phyloP scores from a whole-genome alignment of 2,888 invertebrate genomes.

The Lepidochrysops patricia region DNA sequence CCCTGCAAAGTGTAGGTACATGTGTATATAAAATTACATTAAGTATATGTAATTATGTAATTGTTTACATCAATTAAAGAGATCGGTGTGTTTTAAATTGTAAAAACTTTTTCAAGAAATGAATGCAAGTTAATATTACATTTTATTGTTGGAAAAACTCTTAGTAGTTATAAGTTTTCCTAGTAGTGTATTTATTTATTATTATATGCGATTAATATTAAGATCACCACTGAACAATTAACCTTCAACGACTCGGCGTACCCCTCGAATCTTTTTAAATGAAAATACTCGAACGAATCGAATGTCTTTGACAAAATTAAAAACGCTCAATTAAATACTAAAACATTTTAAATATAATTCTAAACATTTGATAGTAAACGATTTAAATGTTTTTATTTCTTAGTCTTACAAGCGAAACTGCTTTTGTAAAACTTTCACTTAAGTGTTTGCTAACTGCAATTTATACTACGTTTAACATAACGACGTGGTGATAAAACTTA shows the following conservation, averaged over 20 bases:
- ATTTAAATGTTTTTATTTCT: background rate
- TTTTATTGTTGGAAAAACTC: too few relatives aligned
- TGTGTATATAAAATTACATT: background rate
- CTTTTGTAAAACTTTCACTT: too few relatives aligned
- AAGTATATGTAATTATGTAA: background rate
- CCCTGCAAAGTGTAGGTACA: background rate
- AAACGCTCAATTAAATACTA: background rate
- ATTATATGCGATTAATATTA: background rate
- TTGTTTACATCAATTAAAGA: background rate
- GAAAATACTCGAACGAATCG: conserved; percentile 11
- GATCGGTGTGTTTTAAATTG: background rate
- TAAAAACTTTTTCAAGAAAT: background rate
- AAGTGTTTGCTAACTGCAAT: too few relatives aligned
- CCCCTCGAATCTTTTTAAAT: background rate
- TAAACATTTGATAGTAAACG: too few relatives aligned
- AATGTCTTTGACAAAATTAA: background rate
- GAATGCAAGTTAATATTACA: background rate
- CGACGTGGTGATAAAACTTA: too few relatives aligned
- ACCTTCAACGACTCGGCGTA: background rate
- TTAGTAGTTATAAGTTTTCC: background rate
- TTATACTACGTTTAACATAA: too few relatives aligned
- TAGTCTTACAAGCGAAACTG: too few relatives aligned
- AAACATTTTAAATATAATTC: background rate
- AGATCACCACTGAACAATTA: too few relatives aligned
- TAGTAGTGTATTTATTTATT: background rate